Evolutionary conservation across 1,140 invertebrate species (phyloP).

Genomic region (Neodiprion fabricii): DNA sequence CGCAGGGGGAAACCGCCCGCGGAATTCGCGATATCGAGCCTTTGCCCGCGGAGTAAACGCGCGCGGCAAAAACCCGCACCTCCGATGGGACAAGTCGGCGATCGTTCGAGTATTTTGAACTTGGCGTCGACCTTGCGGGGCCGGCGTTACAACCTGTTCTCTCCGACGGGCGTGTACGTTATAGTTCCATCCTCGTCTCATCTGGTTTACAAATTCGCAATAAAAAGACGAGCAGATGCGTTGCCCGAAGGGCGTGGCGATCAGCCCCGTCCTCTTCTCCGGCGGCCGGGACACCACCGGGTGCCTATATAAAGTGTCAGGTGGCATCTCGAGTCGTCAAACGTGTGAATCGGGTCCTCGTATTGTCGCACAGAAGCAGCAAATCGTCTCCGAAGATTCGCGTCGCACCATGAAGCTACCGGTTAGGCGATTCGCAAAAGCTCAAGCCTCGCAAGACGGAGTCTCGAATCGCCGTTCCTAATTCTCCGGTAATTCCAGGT

Average conservation of each 20-base stretch:
- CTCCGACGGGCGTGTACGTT: neutral
- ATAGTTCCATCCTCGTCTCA: conserved; percentile 14
- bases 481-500: neutral
- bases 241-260: neutral
- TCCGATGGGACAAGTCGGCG: no score
- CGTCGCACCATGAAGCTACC: conserved; percentile 7
- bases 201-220: conserved; percentile 18
- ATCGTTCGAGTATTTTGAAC: conserved; percentile 10
- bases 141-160: conserved; percentile 11
- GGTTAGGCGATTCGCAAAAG: conserved; percentile 10
- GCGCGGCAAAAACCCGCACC: no score
- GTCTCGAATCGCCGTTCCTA: conserved; percentile 15
- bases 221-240: neutral
- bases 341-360: neutral
- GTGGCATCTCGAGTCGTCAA: neutral
- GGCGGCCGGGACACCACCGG: neutral
- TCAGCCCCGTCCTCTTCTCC: neutral
- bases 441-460: neutral
- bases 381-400: neutral
- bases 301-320: neutral
- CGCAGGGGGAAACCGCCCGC: no score
- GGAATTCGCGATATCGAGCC: no score
- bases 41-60: no score
- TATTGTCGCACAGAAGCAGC: neutral
- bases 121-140: conserved; percentile 10